Conservation (phyloP, 2,113 vertebrate genomes). For the Corythaeola cristata region DNA sequence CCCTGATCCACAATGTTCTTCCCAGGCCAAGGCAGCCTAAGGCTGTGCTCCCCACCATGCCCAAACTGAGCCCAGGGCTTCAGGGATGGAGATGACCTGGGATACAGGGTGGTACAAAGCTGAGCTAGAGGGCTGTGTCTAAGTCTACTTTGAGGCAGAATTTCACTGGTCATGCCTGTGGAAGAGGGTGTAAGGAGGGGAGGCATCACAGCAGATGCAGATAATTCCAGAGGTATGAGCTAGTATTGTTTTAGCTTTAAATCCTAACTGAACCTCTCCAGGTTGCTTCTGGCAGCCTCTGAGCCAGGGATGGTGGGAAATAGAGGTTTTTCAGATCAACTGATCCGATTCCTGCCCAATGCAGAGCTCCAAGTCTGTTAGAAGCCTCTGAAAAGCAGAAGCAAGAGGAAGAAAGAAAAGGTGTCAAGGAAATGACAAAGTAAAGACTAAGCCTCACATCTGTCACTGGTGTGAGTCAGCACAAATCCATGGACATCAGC, state of each 20-base stretch:
- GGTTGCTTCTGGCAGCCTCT: not conserved
- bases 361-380: not conserved
- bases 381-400: not conserved
- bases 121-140: not conserved
- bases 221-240: not conserved
- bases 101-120: not conserved
- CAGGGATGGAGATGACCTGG: not conserved
- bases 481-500: not conserved
- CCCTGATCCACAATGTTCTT: fast-evolving
- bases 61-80: not conserved
- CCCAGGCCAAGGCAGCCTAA: not conserved
- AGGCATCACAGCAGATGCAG: not conserved
- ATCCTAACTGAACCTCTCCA: not conserved
- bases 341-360: not conserved
- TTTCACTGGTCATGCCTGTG: not conserved
- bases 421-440: not conserved
- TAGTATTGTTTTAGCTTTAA: not conserved
- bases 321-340: not conserved
- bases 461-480: not conserved
- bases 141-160: not conserved
- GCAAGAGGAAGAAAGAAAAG: not conserved
- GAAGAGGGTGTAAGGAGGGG: not conserved
- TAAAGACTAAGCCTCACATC: not conserved
- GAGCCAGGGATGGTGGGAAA: not conserved
- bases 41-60: not conserved